Evolutionary conservation across 2,888 invertebrate species (phyloP), one percentile per base, ranked within the genome.

Genomic region (Hirtodrosophila duncani): DNA sequence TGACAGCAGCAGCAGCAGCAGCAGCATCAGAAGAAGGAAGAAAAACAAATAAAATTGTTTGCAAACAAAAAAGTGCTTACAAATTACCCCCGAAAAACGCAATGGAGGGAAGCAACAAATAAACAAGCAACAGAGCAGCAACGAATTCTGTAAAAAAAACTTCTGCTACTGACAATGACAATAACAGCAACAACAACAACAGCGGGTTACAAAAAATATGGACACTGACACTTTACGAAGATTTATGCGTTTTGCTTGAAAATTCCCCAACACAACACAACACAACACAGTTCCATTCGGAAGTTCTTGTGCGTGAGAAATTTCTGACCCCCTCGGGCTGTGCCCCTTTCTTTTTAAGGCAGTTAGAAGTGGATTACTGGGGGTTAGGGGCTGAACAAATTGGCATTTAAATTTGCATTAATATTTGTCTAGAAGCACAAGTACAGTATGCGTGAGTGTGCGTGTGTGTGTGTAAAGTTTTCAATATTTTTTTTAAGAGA

Each of bases 191-290:
- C 43, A 46, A 20, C 39, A 70, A 59, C 45, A 68, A 45, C 50
- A 58, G 45, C 29, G 57, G 34, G 29, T 31, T 59, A 29, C 59
- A 57, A 57, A 58, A 77, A 81, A 72, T 78, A 75, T 75, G 81
- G 74, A 63, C 69, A 63, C 74, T 75, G 74, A 75, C 74, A 75
- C 62, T 75, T 78, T 72, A 81, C 74, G 74, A 75, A 75, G 74
- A 75, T 75, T 75, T 75, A 75, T 75, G 78, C 74, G 81, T 61
- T 80, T 74, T 71, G 77, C 81, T 63, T 60, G 63, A 80, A 57
- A n/a, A n/a, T n/a, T n/a, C n/a, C n/a, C n/a, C n/a, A n/a, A n/a
- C n/a, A n/a, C n/a, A n/a, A n/a, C n/a, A n/a, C n/a, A n/a, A n/a
- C n/a, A n/a, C n/a, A n/a, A n/a, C n/a, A n/a, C n/a, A 46, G 37